phyloP scores from a whole-genome alignment of 1,140 invertebrate genomes.

The Solen grandis region DNA sequence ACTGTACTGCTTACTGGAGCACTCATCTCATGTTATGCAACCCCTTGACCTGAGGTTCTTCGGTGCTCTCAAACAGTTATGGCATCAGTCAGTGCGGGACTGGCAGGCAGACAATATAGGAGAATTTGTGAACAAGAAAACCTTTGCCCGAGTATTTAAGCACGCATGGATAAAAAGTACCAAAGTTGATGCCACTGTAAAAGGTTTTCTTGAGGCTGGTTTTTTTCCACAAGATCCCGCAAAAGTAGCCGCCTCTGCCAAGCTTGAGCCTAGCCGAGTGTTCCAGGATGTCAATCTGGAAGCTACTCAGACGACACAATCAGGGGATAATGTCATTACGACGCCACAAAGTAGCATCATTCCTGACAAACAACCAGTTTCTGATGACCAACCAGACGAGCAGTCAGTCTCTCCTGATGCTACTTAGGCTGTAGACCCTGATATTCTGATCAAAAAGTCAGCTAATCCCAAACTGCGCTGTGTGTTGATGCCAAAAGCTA shows the following conservation, averaged over 20 bases:
- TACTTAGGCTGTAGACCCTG: not conserved
- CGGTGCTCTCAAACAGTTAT: not conserved
- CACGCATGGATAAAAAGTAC: slow-evolving; percentile 21
- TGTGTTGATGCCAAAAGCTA: slow-evolving; percentile 20
- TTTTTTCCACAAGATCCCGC: slow-evolving; percentile 1
- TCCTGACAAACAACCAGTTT: not conserved
- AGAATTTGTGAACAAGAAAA: slow-evolving; percentile 20
- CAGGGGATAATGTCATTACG: not conserved
- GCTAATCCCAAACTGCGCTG: not conserved
- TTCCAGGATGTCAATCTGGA: not conserved
- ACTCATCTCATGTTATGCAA: slow-evolving; percentile 41
- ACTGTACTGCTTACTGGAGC: slow-evolving; percentile 42
- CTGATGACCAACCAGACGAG: not conserved
- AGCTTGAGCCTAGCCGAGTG: slow-evolving; percentile 1
- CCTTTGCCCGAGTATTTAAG: slow-evolving; percentile 24
- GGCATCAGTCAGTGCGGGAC: slow-evolving; percentile 17
- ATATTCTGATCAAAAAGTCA: not conserved
- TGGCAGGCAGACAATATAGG: slow-evolving; percentile 6
- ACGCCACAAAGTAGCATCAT: not conserved
- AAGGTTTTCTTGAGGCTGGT: slow-evolving; percentile 25
- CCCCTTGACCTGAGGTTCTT: slow-evolving; percentile 15
- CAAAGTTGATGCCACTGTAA: slow-evolving; percentile 8
- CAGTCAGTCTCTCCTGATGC: not conserved
- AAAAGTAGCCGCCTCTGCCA: not conserved
- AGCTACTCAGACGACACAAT: not conserved